Conservation (phyloP, 2,113 vertebrate genomes). For the Centropristis striata region DNA sequence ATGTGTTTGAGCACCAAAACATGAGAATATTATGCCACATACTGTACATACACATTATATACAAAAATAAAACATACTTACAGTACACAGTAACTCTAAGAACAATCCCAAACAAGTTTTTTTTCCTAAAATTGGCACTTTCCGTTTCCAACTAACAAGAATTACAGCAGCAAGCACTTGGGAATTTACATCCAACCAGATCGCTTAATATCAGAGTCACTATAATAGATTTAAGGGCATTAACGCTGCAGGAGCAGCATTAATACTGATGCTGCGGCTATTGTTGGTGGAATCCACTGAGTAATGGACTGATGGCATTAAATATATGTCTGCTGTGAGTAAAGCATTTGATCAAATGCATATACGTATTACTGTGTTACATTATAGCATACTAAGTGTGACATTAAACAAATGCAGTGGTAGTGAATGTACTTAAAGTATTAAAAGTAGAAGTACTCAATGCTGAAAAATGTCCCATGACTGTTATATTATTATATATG, state of each 20-base stretch:
- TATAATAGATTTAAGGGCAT: not conserved
- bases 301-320: constrained; percentile 4
- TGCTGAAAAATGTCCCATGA: too few species aligned
- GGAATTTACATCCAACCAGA: constrained; percentile 18
- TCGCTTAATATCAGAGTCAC: not conserved
- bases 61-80: not conserved
- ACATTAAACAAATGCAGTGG: not conserved
- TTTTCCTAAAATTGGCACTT: constrained; percentile 26
- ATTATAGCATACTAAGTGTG: not conserved
- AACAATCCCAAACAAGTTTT: not conserved
- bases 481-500: too few species aligned
- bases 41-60: not conserved
- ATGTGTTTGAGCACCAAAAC: not conserved
- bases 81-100: not conserved
- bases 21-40: not conserved
- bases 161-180: constrained; percentile 48
- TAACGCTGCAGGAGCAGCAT: not conserved
- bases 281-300: not conserved
- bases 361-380: not conserved
- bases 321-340: not conserved
- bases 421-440: too few species aligned
- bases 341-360: not conserved
- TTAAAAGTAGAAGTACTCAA: too few species aligned
- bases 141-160: constrained; percentile 8
- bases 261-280: not conserved